These are phyloP conservation scores for Pseudolaguvia tuberculata DNA, from an alignment of 2,113 vertebrate species.

Conservation along the genomic window DNA sequence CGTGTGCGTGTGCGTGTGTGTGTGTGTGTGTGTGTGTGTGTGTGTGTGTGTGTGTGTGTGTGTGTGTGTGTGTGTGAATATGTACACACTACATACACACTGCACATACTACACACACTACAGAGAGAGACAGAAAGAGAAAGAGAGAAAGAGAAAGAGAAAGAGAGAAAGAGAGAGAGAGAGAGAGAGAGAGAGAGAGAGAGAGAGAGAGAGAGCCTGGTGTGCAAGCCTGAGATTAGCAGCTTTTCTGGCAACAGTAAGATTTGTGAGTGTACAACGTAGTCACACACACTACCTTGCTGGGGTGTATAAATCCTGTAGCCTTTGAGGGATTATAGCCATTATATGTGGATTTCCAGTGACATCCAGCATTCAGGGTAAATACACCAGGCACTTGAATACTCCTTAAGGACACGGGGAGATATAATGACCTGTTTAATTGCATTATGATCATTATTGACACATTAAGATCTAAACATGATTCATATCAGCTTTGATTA, in stretches of 20 bases:
- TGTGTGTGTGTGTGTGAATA: no score
- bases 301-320: constrained; percentile 64
- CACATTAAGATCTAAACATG: constrained; percentile 12
- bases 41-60: no score
- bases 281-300: constrained; percentile 64
- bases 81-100: no score
- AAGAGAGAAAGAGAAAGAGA: no score
- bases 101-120: no score
- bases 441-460: constrained; percentile 6
- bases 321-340: constrained; percentile 66
- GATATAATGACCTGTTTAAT: constrained; percentile 18
- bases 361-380: constrained; percentile 18
- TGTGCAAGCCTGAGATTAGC: constrained; percentile 51
- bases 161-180: no score
- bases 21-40: no score
- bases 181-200: constrained; percentile 43
- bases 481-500: constrained; percentile 6
- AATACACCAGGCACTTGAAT: constrained; percentile 3
- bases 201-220: constrained; percentile 58
- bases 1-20: no score
- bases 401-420: constrained; percentile 8
- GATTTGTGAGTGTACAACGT: constrained; percentile 45
- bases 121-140: no score
- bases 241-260: constrained; percentile 18
- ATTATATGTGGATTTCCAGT: constrained; percentile 48